Evolutionary conservation across 2,888 invertebrate species (phyloP), one percentile per base, ranked within the genome.

Genomic region (Sesamia inferens): DNA sequence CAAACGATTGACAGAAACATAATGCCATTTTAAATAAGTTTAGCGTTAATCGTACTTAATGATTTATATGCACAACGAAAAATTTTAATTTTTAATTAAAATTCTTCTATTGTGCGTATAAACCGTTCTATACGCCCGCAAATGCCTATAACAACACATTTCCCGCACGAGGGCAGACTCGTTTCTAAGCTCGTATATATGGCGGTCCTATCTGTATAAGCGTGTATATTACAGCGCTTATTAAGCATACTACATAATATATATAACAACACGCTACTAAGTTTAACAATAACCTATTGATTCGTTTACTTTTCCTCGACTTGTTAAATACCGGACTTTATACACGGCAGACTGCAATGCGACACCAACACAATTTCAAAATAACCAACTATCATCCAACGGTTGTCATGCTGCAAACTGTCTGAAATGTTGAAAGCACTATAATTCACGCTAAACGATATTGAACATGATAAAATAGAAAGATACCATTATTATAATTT

Each of bases 301-400:
- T 24, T 69, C 14, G n/a, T 58, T 55, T 73, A n/a, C 64, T 24
- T 10, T 13, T 24, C 19, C n/a, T 31, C 22, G 22, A 19, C 5
- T 62, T 55, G 31, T 6, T 71, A 42, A 62, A 69, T 78, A 48
- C 78, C 10, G 24, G 14, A 6, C 22, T 1, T 6, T 11, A n/a
- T 57, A 22, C 22, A 62, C 13, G 42, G 3, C 75, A 62, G 71
- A 24, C 62, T 78, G 75, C 75, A 78, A 48, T 79, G 79, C 42
- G 72, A 78, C 42, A 42, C 39, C 7, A 78, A 61, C 24, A 69
- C n/a, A 22, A 54, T 42, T 24, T 47, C 19, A 0, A 48, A 19
- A 11, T 69, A 70, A 78, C 61, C 5, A n/a, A 59, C 39, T 16
- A 42, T 19, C 11, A 14, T 44, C 8, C 39, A 78, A 42, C 13